These are phyloP conservation scores for Typhlomys cinereus DNA, from an alignment of 2,113 vertebrate species.

Conservation along the genomic window DNA sequence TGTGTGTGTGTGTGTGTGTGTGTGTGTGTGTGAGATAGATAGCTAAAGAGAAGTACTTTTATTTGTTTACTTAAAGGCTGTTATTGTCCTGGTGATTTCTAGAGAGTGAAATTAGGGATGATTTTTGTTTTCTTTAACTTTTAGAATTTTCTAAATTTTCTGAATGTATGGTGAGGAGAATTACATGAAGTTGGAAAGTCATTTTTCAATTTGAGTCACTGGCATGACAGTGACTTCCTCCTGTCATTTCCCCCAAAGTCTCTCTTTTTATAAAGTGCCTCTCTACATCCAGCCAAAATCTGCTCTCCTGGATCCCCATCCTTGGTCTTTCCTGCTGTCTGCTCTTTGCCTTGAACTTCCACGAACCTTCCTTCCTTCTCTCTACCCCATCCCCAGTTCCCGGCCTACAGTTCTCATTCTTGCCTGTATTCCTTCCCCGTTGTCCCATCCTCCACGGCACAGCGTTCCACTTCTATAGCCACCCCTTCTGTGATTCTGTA, in stretches of 20 bases:
- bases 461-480: neutral
- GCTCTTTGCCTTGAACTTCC: neutral
- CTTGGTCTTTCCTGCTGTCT: neutral
- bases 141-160: neutral
- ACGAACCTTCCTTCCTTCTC: neutral
- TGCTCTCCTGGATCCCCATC: neutral
- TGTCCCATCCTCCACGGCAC: neutral
- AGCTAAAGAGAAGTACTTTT: slow-evolving; percentile 20
- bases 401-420: too few relatives aligned
- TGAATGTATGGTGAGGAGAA: neutral
- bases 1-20: neutral
- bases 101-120: neutral
- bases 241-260: neutral
- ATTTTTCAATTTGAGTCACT: neutral
- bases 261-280: neutral
- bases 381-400: fast-evolving
- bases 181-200: neutral
- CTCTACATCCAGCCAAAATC: neutral
- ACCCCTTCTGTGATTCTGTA: neutral
- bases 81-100: neutral
- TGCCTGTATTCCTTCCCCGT: fast-evolving
- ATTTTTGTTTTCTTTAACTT: neutral
- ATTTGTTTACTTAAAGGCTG: neutral
- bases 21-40: too few relatives aligned
- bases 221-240: neutral